These are phyloP conservation scores for Steinernema carpocapsae DNA, from an alignment of 2,888 invertebrate genomes.

Conservation along the genomic window DNA sequence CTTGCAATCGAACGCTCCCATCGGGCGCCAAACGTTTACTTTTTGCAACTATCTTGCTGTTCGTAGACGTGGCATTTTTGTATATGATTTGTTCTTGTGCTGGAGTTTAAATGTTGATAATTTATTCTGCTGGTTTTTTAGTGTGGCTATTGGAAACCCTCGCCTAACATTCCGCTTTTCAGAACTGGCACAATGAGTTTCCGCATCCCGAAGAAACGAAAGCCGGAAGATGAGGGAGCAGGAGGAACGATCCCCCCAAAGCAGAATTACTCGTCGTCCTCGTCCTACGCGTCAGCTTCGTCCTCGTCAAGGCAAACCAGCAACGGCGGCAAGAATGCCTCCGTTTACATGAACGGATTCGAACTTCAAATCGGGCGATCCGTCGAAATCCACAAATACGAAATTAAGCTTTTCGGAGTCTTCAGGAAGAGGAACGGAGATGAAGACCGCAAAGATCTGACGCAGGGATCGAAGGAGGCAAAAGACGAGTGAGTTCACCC, in stretches of 20 bases:
- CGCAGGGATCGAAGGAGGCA: neutral
- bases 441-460: neutral
- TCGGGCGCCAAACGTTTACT: too few species aligned
- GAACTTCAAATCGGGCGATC: neutral
- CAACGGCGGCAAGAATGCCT: neutral
- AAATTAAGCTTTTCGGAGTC: neutral
- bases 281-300: neutral
- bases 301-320: neutral
- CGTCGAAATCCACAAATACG: neutral
- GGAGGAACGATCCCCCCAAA: neutral
- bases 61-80: too few species aligned
- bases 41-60: too few species aligned
- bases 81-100: too few species aligned
- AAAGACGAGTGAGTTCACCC: conserved; percentile 10
- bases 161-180: too few species aligned
- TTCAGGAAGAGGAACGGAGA: neutral
- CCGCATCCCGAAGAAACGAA: conserved; percentile 20
- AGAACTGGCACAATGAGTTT: too few species aligned
- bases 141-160: too few species aligned
- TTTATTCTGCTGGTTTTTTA: too few species aligned
- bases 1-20: too few species aligned
- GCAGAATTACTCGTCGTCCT: neutral
- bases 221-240: neutral
- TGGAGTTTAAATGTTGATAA: too few species aligned
- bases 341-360: conserved; percentile 23